Evolutionary conservation across 2,797 vertebrate species (phyloP), one percentile per base, ranked within the genome.

Genomic region (Anniella stebbinsi): DNA sequence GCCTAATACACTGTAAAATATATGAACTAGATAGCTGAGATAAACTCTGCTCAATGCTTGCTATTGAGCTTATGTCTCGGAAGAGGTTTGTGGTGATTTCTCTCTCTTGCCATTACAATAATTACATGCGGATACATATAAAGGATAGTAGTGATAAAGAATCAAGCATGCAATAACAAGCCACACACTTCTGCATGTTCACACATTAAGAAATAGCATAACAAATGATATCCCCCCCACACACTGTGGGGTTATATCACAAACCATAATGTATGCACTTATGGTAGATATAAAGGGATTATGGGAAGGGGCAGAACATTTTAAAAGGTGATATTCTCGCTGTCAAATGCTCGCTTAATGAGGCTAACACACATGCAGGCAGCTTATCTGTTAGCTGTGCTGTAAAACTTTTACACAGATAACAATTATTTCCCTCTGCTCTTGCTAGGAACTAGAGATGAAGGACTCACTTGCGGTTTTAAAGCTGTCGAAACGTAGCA

Each of bases 401-500:
- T 82, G 70, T 18, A 76, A 54, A 87, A n/a, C 48, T 33, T 87
- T 84, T 36, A 38, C 48, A 51, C 10, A 76, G 12, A 66, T 84
- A 69, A 80, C 54, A 36, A n/a, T 73, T 86, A 45, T 81, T 86
- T 81, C 77, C 76, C 51, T 63, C 45, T 76, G 38, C 33, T 76
- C 33, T 41, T 76, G 7, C 38, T 80, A 80, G 45, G 66, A 84
- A 18, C 2, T n/a, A 76, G 70, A 83, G n/a, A 66, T 18, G 9
- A 13, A 38, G 45, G 45, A 17, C 76, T 30, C 38, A 18, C 45
- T 75, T 66, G 57, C 21, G 69, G 60, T 80, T 86, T 73, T 91
- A 85, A 54, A 23, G 8, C 69, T 88, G 45, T 88, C 41, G 54
- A 45, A 76, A 38, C 30, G n/a, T 77, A 81, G 57, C 1, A 8